Evolutionary conservation across 23 tunicate species (phyloP).

Genomic region (Aplidium turbinatum): DNA sequence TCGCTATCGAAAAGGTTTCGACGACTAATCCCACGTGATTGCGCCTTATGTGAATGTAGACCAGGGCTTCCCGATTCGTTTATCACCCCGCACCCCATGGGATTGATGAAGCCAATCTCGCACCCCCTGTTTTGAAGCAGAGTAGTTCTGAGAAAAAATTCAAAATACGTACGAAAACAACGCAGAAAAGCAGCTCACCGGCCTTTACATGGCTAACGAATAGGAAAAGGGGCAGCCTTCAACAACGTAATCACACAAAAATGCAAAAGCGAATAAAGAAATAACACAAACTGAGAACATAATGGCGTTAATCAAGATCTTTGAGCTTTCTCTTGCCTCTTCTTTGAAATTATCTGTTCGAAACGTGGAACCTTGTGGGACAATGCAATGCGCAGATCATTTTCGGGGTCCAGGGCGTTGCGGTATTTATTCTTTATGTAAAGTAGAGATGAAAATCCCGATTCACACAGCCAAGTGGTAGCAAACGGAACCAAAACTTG

Average conservation of each 20-base stretch:
- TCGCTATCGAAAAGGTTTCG: no score
- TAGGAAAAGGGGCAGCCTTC: background rate
- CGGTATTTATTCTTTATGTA: constrained; percentile 12
- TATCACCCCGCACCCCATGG: constrained; percentile 20
- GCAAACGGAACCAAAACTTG: background rate
- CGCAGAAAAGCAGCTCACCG: constrained; percentile 9
- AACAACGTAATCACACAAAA: constrained; percentile 15
- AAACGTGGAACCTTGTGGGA: constrained; percentile 6
- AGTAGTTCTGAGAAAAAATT: constrained; percentile 10
- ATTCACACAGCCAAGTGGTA: constrained; percentile 14
- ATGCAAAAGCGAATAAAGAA: background rate
- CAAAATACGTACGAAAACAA: constrained; percentile 12
- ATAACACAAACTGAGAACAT: background rate
- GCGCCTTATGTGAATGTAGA: no score
- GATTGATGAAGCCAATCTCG: constrained; percentile 15
- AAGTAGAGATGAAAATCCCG: background rate
- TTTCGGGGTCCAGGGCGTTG: constrained; percentile 13
- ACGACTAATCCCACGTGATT: no score
- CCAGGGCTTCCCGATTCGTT: constrained; percentile 16
- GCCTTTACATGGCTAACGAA: constrained; percentile 13
- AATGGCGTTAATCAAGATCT: background rate
- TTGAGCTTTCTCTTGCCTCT: background rate
- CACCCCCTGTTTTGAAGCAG: constrained; percentile 12
- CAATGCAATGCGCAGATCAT: background rate
- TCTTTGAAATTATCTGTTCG: constrained; percentile 13